Percentiles rank a stretch among this genome's conserved stretches.
These are phyloP conservation scores for Noturus placidus DNA, from an alignment of 2,113 vertebrate genomes.

Conservation along the genomic window DNA sequence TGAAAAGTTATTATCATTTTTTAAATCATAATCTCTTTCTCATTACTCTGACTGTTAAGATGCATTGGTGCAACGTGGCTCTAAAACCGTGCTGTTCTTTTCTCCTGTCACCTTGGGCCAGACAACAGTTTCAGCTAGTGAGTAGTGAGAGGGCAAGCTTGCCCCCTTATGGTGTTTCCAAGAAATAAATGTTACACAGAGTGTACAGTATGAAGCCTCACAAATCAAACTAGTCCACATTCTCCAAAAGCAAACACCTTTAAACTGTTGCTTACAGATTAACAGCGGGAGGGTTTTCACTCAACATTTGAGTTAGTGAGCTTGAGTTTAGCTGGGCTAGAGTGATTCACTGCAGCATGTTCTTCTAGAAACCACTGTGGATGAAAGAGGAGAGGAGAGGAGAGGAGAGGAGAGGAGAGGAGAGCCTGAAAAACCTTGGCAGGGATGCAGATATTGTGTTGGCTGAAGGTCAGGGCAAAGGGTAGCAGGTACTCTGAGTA, in stretches of 20 bases:
- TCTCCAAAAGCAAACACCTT: constrained; percentile 60
- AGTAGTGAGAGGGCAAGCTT: constrained; percentile 73
- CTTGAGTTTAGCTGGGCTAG: constrained; percentile 61
- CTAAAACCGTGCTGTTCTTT: constrained; percentile 36
- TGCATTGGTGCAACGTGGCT: constrained; percentile 45
- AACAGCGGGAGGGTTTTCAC: constrained; percentile 51
- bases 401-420: constrained; percentile 62
- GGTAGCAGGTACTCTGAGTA: constrained; percentile 20
- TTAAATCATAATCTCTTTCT: constrained; percentile 24
- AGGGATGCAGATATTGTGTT: constrained; percentile 66
- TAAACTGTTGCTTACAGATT: constrained; percentile 61
- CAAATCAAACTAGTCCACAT: constrained; percentile 44
- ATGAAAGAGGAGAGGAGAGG: constrained; percentile 22
- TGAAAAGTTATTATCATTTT: no score
- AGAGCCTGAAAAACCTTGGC: constrained; percentile 72
- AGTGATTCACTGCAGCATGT: constrained; percentile 71
- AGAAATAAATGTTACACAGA: constrained; percentile 53
- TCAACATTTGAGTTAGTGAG: constrained; percentile 62
- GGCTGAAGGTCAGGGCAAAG: constrained; percentile 13
- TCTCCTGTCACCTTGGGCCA: constrained; percentile 37
- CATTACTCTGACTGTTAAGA: constrained; percentile 38
- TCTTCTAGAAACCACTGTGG: constrained; percentile 71
- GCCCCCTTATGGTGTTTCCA: constrained; percentile 81
- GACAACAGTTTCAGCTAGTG: constrained; percentile 30
- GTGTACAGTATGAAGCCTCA: constrained; percentile 40